Evolutionary conservation across 2,113 vertebrate genomes (phyloP).

Genomic region (mouse (Mus musculus)): DNA sequence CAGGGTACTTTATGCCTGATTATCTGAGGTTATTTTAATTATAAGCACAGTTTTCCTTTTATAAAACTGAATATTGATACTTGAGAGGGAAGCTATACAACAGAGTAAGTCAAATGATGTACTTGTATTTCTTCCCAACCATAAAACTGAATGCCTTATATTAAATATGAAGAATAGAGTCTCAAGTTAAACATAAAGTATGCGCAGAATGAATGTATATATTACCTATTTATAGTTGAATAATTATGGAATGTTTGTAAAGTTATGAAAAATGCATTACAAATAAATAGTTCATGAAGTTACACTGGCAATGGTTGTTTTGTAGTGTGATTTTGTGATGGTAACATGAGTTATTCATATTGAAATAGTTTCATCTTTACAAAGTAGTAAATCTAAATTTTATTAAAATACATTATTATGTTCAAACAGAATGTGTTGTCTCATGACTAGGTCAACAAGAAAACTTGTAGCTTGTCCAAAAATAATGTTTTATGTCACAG

Average conservation of each 20-base stretch:
- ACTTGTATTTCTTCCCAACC: background rate
- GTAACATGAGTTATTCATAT: conserved; percentile 46
- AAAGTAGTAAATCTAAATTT: conserved; percentile 62
- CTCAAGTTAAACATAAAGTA: background rate
- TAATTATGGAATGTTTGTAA: background rate
- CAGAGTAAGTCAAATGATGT: background rate
- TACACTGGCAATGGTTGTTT: conserved; percentile 41
- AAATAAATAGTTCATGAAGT: conserved; percentile 47
- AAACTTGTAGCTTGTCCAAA: background rate
- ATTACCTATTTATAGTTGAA: background rate
- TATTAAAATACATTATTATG: conserved; percentile 28
- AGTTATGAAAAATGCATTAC: background rate
- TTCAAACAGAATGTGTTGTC: conserved; percentile 2
- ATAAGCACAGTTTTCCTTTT: background rate
- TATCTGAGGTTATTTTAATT: background rate
- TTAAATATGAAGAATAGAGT: background rate
- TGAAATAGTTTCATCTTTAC: conserved; percentile 33
- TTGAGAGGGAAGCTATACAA: background rate
- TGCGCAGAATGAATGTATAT: background rate
- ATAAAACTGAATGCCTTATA: background rate
- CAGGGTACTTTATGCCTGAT: background rate
- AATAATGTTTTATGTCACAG: conserved; percentile 8
- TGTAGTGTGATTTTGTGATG: background rate
- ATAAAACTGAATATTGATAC: background rate
- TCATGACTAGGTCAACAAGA: conserved; percentile 55